Base-by-base conservation (phyloP, 2,888 invertebrate genomes). In the Xestoiulus laeticollis region DNA sequence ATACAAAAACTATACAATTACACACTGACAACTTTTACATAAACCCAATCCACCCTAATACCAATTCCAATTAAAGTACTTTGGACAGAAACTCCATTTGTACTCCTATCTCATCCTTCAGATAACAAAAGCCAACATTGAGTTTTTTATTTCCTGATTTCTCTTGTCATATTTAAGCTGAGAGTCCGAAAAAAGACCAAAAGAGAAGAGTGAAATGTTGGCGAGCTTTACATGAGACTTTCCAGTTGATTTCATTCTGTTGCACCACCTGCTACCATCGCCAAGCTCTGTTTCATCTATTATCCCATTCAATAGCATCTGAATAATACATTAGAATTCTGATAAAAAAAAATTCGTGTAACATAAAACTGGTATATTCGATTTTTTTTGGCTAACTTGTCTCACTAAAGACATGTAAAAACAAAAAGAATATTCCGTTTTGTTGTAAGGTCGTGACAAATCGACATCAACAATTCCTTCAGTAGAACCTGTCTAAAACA, bases 261-360 rank as follows among this genome's bases (percentile, higher is more conserved):
- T 26, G 68, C 68, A 68, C 68, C 68, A 68, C 68, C 68, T 68
- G 68, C 68, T 68, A 68, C 68, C 68, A 68, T 22, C 68, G 4
- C 68, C 68, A 68, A 68, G 68, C 68, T 68, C 68, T 68, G 68
- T 68, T 68, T 26, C 68, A 68, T 22, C 68, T 68, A 68, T 68
- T 68, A 68, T 68, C 68, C 68, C 22, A 68, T 68, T 68, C 26
- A 68, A 68, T 26, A 68, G 1, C 26, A 68, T 68, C 68, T 68
- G 68, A 68, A 68, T 68, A 68, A 68, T 68, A 68, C 68, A 68
- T 68, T n/a, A 26, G 68, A 68, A 68, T 68, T 26, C 68, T 22
- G 26, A 26, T 1, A 68, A 68, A 26, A 19, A 68, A 68, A 68
- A 68, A 68, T 26, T 68, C 68, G 68, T 26, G 68, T 26, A 26